These are phyloP conservation scores for Papilio elwesi DNA, from an alignment of 2,888 invertebrate genomes.

Conservation along the genomic window DNA sequence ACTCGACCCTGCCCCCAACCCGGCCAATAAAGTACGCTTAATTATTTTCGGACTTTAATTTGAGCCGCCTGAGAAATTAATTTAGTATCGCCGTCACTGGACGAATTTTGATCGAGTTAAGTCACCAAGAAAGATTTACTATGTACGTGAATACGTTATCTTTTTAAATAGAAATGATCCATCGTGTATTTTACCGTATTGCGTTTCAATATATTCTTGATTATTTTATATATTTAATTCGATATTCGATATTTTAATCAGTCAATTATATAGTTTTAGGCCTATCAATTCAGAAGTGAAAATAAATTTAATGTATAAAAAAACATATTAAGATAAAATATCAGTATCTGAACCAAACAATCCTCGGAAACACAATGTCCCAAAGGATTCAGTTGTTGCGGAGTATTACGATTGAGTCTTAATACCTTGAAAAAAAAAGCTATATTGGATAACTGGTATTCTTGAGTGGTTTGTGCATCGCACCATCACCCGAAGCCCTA, in stretches of 20 bases:
- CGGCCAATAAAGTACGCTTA: constrained; percentile 54
- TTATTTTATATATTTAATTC: background rate
- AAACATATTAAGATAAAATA: too few species aligned
- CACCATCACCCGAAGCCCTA: too few species aligned
- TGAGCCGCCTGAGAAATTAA: constrained; percentile 32
- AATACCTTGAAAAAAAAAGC: too few species aligned
- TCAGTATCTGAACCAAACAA: too few species aligned
- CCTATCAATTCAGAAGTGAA: too few species aligned
- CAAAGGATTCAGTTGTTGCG: too few species aligned
- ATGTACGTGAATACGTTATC: constrained; percentile 19
- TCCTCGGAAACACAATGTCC: too few species aligned
- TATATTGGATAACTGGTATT: too few species aligned
- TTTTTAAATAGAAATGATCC: constrained; percentile 4
- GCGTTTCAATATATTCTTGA: background rate
- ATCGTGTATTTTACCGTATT: background rate
- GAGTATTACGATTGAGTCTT: too few species aligned
- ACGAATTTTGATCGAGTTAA: constrained; percentile 27
- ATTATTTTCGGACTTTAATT: constrained; percentile 51
- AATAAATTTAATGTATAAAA: too few species aligned
- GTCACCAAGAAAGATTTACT: constrained; percentile 27
- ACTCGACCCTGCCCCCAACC: constrained; percentile 48
- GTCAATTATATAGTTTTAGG: too few species aligned
- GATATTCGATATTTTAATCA: background rate
- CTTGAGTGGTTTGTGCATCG: too few species aligned
- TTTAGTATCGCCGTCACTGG: constrained; percentile 18